Base-by-base conservation (phyloP, 2,888 invertebrate genomes). In the Scrobipalpa costella region DNA sequence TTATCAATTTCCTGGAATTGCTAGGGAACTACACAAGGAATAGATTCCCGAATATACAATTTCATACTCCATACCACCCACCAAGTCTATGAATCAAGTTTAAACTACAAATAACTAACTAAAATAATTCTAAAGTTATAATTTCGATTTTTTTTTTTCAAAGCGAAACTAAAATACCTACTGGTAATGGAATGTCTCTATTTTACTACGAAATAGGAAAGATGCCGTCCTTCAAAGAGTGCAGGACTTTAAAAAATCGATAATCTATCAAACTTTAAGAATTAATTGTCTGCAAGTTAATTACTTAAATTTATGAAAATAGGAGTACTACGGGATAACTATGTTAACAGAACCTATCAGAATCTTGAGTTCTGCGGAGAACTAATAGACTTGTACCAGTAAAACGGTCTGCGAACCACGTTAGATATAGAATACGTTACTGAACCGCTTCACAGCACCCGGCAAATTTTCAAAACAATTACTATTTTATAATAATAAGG, bases 11-110 rank as follows among this genome's bases (percentile, higher is more conserved):
- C 7, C 3, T n/a, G 44, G 2, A 3, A 15, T 15, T 15, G 15
- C 3, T n/a, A n/a, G 44, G n/a, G n/a, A n/a, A n/a, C n/a, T 15
- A 15, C 15, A 7, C n/a, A 27, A 27, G n/a, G 44, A 5, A 44
- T 9, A n/a, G 44, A 44, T 44, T 2, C 44, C 6, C n/a, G 44
- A 44, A 44, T 44, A 44, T 15, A 44, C 44, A 44, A 44, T 44
- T 44, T 44, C 44, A 66, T 63, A 49, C 61, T 63, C 55, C 21
- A 65, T 67, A 67, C 67, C 66, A 69, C 64, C 50, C 50, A 50
- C 50, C 21, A 50, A 11, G 50, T 50, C 50, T 19, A 50, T 21
- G 50, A 21, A 50, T 21, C 15, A 44, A 44, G 44, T n/a, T 44
- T 44, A n/a, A n/a, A 44, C 44, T 44, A 44, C 44, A n/a, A 27